Base-by-base conservation (phyloP, 2,113 vertebrate species). In the Channa argus region DNA sequence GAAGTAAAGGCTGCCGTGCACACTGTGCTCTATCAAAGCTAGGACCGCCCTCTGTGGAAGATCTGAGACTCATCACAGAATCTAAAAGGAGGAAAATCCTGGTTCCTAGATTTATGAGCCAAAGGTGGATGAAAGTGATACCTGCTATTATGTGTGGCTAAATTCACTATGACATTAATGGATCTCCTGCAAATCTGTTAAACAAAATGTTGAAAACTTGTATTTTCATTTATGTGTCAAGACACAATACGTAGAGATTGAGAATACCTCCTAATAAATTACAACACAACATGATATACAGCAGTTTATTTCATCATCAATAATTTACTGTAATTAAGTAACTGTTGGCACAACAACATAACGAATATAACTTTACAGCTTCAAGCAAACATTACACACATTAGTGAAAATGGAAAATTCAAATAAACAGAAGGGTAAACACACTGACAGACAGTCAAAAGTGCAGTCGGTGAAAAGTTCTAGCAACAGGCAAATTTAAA, bases 21-120 rank as follows among this genome's bases (percentile, higher is more conserved):
- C n/a, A 71, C 4, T 36, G 59, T 5, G 13, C 71, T 46, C 61
- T 68, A 76, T 85, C 65, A 88, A 87, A 88, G 81, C 41, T 33
- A 75, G 62, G 72, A 51, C 59, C 52, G 13, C 70, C 69, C 61
- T 69, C 70, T 71, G 64, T 41, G 65, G 63, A 82, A 71, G 58
- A 77, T 83, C 79, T 77, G 11, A 88, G 79, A 80, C 47, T 5
- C 45, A 85, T 67, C 62, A 52, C 56, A 70, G 37, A 68, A 67
- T 71, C 68, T 70, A 73, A 78, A 52, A 10, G 36, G 56, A 79
- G 52, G 71, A 72, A 62, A 71, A 89, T 74, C 61, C 61, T 79
- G 68, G 78, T 77, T 79, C 36, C 56, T 67, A 39, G 64, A 79
- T 65, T 67, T 52, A 52, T 63, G 51, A 76, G 51, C 49, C 53